phyloP scores from a whole-genome alignment of 2,797 vertebrate genomes.

The Pseudopleuronectes americanus region DNA sequence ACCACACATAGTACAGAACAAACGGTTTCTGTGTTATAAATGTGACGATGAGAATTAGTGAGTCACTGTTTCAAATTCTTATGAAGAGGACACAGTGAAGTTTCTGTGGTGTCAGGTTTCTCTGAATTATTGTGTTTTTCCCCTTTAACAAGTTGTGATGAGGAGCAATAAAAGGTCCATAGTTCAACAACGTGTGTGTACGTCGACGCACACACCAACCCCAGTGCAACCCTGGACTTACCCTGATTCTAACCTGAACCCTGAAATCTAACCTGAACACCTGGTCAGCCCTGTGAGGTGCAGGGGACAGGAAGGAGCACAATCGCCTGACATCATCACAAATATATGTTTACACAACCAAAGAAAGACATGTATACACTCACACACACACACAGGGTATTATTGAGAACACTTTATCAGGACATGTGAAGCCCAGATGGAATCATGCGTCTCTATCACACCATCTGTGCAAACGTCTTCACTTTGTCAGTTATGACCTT shows the following conservation, averaged over 20 bases:
- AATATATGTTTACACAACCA: too few species aligned
- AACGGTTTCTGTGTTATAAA: conserved; percentile 15
- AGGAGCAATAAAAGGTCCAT: conserved; percentile 33
- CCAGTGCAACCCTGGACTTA: too few species aligned
- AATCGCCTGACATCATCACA: too few species aligned
- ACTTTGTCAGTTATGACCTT: conserved; percentile 13
- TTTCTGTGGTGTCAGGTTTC: conserved; percentile 6
- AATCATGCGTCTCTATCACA: neutral
- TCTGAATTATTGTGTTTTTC: neutral
- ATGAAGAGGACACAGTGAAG: neutral
- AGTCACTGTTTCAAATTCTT: conserved; percentile 31
- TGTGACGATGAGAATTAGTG: conserved; percentile 6
- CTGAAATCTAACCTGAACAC: too few species aligned
- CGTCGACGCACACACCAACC: conserved; percentile 5
- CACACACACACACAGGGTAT: neutral
- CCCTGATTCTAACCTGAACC: too few species aligned
- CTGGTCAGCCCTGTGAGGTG: neutral
- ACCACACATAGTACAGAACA: conserved; percentile 3
- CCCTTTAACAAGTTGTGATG: neutral
- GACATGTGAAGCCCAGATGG: conserved; percentile 11
- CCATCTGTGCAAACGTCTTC: conserved; percentile 2
- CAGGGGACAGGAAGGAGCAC: neutral
- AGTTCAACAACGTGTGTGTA: conserved; percentile 8
- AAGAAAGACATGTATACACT: too few species aligned
- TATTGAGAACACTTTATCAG: too few species aligned